Conservation (phyloP, 1,140 invertebrate genomes). For the Leguminivora glycinivorella region DNA sequence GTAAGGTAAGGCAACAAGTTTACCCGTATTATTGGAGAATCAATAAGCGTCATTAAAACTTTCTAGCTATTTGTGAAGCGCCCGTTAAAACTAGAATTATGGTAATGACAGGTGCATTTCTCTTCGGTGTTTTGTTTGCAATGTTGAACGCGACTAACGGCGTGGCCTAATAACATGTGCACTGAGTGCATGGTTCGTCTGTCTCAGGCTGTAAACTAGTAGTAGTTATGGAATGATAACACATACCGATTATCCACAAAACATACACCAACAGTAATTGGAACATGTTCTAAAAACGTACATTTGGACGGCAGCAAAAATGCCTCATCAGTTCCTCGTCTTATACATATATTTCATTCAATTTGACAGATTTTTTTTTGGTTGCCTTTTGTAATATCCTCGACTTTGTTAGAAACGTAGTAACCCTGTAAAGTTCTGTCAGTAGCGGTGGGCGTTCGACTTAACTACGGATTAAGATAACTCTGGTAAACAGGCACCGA, state of each 20-base stretch:
- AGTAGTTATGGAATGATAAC: too few species aligned
- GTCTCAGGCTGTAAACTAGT: too few species aligned
- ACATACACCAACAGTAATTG: too few species aligned
- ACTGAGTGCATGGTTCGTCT: too few species aligned
- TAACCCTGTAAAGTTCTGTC: background rate
- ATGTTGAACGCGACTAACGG: background rate
- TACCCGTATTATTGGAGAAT: background rate
- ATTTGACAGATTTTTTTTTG: too few species aligned
- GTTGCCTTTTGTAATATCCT: background rate
- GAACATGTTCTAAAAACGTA: too few species aligned
- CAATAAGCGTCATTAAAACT: background rate
- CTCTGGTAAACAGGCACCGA: conserved; percentile 15
- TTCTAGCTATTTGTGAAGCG: background rate
- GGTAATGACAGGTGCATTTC: background rate
- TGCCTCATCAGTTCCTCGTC: too few species aligned
- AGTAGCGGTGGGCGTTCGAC: conserved; percentile 21
- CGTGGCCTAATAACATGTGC: too few species aligned
- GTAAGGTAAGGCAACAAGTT: background rate
- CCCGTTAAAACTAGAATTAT: conserved; percentile 3
- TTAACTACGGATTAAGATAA: conserved; percentile 24
- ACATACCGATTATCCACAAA: too few species aligned
- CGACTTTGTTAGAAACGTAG: background rate
- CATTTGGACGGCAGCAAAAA: too few species aligned
- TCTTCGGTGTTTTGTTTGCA: background rate
- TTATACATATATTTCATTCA: too few species aligned